Conservation (phyloP, 1,140 invertebrate genomes). For the Papilio dardanus region DNA sequence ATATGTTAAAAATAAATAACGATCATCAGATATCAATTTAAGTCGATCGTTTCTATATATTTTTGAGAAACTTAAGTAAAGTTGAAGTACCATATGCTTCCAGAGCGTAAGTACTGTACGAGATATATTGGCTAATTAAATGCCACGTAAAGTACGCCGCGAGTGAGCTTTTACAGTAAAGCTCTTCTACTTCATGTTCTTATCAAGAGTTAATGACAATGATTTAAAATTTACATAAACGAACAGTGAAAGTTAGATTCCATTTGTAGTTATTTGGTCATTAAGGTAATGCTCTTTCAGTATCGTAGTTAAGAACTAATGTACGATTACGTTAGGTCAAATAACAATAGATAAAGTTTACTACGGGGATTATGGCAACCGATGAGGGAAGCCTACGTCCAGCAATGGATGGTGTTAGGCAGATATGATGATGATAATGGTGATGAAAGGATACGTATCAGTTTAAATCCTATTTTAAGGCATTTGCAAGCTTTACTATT, state of each 20-base stretch:
- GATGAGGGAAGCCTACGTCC: too few species aligned
- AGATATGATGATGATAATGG: too few species aligned
- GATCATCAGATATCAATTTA: too few species aligned
- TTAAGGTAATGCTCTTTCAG: background rate
- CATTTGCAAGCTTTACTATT: too few species aligned
- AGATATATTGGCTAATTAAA: conserved; percentile 1
- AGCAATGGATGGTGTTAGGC: too few species aligned
- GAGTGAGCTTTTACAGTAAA: background rate
- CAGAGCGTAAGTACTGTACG: background rate
- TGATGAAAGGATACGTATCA: too few species aligned
- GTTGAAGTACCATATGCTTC: background rate
- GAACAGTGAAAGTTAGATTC: background rate
- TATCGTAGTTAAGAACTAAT: background rate
- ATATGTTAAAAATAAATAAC: too few species aligned
- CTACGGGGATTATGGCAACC: too few species aligned
- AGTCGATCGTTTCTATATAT: background rate
- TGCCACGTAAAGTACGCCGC: background rate
- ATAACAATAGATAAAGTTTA: too few species aligned
- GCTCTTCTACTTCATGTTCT: background rate
- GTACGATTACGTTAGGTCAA: too few species aligned
- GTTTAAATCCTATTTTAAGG: background rate
- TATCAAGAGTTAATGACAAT: background rate
- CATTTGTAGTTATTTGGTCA: background rate
- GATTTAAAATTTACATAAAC: background rate
- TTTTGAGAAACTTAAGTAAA: background rate